Conservation (phyloP, 2,797 vertebrate genomes). For the Phaenicophaeus curvirostris region DNA sequence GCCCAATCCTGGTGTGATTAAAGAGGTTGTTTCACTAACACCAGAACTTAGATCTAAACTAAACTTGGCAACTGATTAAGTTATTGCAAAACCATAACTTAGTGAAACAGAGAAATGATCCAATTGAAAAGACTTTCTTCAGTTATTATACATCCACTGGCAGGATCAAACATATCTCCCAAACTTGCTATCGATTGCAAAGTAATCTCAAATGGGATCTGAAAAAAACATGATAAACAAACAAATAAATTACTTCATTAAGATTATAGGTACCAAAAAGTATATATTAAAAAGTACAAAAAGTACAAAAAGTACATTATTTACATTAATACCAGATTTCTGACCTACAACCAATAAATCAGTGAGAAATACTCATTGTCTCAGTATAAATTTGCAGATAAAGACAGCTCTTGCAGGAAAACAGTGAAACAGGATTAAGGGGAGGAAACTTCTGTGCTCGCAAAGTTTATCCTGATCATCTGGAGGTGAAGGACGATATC, state of each 20-base stretch:
- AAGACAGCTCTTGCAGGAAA: neutral
- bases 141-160: slow-evolving; percentile 75
- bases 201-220: slow-evolving; percentile 83
- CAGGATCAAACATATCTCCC: slow-evolving; percentile 83
- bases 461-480: neutral
- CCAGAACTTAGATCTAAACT: neutral
- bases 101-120: slow-evolving; percentile 79
- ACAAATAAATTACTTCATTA: neutral
- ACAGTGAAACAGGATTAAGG: neutral
- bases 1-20: neutral
- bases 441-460: neutral
- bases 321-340: neutral
- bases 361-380: neutral
- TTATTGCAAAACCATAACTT: slow-evolving; percentile 16
- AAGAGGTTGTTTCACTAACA: neutral
- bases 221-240: neutral
- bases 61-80: neutral
- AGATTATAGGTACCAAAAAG: neutral
- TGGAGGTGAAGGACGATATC: neutral
- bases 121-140: slow-evolving; percentile 78
- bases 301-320: neutral
- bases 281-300: neutral
- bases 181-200: slow-evolving; percentile 76
- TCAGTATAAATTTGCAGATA: neutral
- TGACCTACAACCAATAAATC: neutral